Percentiles rank a stretch among this genome's conserved stretches.
phyloP scores from a whole-genome alignment of 1,140 invertebrate genomes.

The Oppia nitens region DNA sequence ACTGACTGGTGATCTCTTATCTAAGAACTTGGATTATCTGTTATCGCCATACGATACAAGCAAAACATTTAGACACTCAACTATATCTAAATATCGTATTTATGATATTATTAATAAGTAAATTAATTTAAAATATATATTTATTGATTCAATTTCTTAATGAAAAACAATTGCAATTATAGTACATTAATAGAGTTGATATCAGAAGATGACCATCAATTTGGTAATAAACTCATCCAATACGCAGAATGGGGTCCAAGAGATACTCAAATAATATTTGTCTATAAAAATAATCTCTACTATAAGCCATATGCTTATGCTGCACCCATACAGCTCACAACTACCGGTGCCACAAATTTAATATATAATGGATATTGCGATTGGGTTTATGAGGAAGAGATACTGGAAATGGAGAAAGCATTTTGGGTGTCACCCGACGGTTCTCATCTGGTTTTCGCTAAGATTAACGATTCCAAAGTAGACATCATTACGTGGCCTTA shows the following conservation, averaged over 20 bases:
- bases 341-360: constrained; percentile 13
- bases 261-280: constrained; percentile 27
- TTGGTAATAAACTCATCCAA: constrained; percentile 20
- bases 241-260: constrained; percentile 28
- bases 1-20: neutral
- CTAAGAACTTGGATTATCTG: constrained; percentile 5
- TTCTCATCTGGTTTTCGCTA: constrained; percentile 24
- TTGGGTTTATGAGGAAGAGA: constrained; percentile 30
- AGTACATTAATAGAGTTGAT: neutral
- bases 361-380: constrained; percentile 33
- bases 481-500: constrained; percentile 18
- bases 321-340: constrained; percentile 13
- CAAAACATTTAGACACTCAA: constrained; percentile 9
- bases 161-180: neutral
- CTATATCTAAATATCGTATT: neutral
- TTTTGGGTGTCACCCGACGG: constrained; percentile 29
- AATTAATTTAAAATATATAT: neutral
- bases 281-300: constrained; percentile 30
- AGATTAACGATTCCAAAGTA: constrained; percentile 27
- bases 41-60: neutral
- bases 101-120: constrained; percentile 2
- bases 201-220: neutral
- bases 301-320: constrained; percentile 21
- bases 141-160: neutral
- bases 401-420: constrained; percentile 27